Evolutionary conservation across 2,888 invertebrate genomes (phyloP).

Genomic region (Leptinotarsa peninsularis): DNA sequence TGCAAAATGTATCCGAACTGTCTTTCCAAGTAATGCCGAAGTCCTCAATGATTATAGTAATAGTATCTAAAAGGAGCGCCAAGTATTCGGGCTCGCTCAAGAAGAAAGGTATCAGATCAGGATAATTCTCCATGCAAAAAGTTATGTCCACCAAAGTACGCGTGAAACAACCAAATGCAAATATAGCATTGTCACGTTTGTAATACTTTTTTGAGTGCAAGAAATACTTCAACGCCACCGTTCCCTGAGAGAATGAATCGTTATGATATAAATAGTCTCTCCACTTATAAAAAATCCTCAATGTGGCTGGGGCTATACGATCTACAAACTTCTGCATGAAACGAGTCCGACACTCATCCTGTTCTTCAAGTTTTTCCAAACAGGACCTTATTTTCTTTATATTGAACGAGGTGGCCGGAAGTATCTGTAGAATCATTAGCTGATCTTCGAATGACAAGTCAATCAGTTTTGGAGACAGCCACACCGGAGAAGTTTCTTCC

Average conservation of each 20-base stretch:
- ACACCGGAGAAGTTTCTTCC: slow-evolving; percentile 42
- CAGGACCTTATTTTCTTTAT: slow-evolving; percentile 32
- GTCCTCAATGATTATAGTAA: slow-evolving; percentile 75
- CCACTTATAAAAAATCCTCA: slow-evolving; percentile 64
- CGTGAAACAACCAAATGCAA: slow-evolving; percentile 74
- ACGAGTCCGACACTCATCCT: slow-evolving; percentile 70
- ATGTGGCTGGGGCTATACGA: slow-evolving; percentile 73
- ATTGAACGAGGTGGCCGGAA: slow-evolving; percentile 69
- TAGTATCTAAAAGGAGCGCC: slow-evolving; percentile 75
- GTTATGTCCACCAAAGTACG: slow-evolving; percentile 72
- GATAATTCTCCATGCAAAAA: slow-evolving; percentile 50
- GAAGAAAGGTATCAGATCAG: slow-evolving; percentile 48
- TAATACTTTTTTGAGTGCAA: slow-evolving; percentile 71
- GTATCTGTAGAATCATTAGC: slow-evolving; percentile 72
- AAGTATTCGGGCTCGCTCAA: slow-evolving; percentile 63
- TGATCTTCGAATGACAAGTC: slow-evolving; percentile 69
- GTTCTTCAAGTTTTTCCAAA: slow-evolving; percentile 51
- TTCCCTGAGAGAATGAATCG: slow-evolving; percentile 63
- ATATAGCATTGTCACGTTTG: slow-evolving; percentile 72
- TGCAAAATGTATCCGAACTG: slow-evolving; percentile 79
- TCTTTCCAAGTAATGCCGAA: slow-evolving; percentile 83
- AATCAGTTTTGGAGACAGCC: slow-evolving; percentile 34
- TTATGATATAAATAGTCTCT: slow-evolving; percentile 64
- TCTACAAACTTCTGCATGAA: slow-evolving; percentile 73
- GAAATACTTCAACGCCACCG: slow-evolving; percentile 71